Conservation (phyloP, 2,888 invertebrate genomes). For the Ennomos erosarius region DNA sequence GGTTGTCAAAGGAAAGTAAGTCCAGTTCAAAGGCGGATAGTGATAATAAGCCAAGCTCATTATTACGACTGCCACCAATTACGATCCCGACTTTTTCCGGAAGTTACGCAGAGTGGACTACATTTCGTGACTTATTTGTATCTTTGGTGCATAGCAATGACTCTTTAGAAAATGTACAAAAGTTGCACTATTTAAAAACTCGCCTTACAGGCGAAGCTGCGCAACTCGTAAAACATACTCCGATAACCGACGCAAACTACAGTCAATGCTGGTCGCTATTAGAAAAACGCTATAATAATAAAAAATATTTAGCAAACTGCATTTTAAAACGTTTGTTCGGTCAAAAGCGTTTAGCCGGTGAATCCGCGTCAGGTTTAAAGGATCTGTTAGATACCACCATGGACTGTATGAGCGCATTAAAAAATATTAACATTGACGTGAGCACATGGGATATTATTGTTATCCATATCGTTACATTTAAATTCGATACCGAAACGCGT, state of each 20-base stretch:
- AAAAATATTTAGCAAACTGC: neutral
- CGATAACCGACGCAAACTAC: conserved; percentile 15
- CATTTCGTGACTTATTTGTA: conserved; percentile 13
- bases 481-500: neutral
- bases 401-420: neutral
- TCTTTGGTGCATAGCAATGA: conserved; percentile 17
- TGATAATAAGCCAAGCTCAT: neutral
- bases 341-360: neutral
- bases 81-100: conserved; percentile 14
- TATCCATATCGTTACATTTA: neutral
- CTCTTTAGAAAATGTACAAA: conserved; percentile 7
- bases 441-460: neutral
- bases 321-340: too few relatives aligned
- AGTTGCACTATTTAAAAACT: conserved; percentile 19
- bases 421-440: neutral
- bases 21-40: too few relatives aligned
- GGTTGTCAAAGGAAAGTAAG: too few relatives aligned
- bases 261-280: conserved; percentile 7
- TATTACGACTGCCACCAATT: conserved; percentile 1
- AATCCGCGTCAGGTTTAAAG: neutral
- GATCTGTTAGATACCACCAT: neutral
- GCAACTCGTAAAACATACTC: conserved; percentile 8
- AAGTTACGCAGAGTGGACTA: conserved; percentile 16
- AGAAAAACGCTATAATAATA: neutral
- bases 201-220: conserved; percentile 12